Evolutionary conservation across 2,113 vertebrate species (phyloP), one percentile per base, ranked within the genome.

Genomic region (Arothron firmamentum): DNA sequence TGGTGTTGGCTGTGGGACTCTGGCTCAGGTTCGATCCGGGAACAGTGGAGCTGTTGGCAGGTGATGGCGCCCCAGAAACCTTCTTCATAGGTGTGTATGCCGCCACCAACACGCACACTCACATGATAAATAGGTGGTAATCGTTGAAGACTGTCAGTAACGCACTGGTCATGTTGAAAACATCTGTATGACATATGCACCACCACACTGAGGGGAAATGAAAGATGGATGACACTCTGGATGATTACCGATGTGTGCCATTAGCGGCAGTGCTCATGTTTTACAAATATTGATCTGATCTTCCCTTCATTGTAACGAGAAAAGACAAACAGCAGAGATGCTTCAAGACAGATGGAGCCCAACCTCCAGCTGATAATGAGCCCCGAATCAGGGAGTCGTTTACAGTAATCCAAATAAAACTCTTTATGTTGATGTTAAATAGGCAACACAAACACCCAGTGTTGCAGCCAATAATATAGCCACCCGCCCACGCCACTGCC

Each of bases 21-120:
- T 98, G 96, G 96, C 91, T 99, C 77, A 89, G 93, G n/a, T 95
- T 98, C 59, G 94, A 94, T 69, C 86, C 91, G 1, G 61, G 84
- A 52, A 92, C 92, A 28, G 90, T 87, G 78, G 87, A 92, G 56
- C 89, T 98, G 20, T 84, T 94, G 28, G 82, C 87, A 2, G 91
- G 85, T 15, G 88, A 93, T 21, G 90, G 70, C 1, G 93, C 93
- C 52, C 95, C 94, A 0, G 89, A 92, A 65, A 93, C 93, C 79
- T 93, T 94, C 91, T 97, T 93, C 72, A 83, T 94, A 70, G 96
- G 96, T 99, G 88, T 86, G 94, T 94, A 21, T 20, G 25, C 3
- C 25, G 4, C 25, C 25, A 57, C 15, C 20, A 23, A 64, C 43
- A 18, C 9, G 1, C 9, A 17, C 54, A 0, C 57, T 11, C 38